A percentile compares a stretch with the other conserved stretches of the same genome.
These are phyloP conservation scores for Lasioglossum zephyrum DNA, from an alignment of 2,888 invertebrate genomes.

Conservation along the genomic window DNA sequence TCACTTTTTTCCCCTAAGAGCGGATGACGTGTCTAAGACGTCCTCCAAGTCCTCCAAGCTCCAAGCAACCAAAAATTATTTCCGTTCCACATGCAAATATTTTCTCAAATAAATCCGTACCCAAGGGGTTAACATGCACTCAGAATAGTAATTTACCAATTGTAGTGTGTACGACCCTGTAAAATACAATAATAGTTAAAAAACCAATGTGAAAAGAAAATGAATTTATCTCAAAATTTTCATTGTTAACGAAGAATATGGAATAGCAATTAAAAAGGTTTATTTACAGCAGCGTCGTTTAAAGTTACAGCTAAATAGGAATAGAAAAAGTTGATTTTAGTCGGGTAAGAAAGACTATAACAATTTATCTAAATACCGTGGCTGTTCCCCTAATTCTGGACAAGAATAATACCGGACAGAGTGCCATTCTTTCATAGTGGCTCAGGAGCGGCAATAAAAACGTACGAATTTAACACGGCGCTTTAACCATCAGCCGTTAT, in stretches of 20 bases:
- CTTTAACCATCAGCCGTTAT: slow-evolving; percentile 57
- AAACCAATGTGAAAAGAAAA: not conserved
- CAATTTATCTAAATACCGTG: not conserved
- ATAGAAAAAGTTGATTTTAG: not conserved
- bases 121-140: not conserved
- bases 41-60: too few species aligned
- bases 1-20: too few species aligned
- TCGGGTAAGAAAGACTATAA: not conserved
- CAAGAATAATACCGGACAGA: not conserved
- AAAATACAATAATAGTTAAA: too few species aligned
- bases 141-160: not conserved
- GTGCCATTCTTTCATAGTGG: not conserved
- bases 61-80: too few species aligned
- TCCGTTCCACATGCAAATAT: too few species aligned
- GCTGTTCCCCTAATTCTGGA: not conserved
- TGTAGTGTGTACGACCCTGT: not conserved
- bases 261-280: not conserved
- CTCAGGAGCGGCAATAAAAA: slow-evolving; percentile 15
- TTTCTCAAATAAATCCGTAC: too few species aligned
- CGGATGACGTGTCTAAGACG: too few species aligned
- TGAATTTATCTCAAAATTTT: not conserved
- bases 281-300: not conserved
- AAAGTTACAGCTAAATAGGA: not conserved
- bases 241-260: not conserved
- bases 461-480: slow-evolving; percentile 43